Evolutionary conservation across 2,113 vertebrate species (phyloP).

Genomic region (Erythrocebus patas): DNA sequence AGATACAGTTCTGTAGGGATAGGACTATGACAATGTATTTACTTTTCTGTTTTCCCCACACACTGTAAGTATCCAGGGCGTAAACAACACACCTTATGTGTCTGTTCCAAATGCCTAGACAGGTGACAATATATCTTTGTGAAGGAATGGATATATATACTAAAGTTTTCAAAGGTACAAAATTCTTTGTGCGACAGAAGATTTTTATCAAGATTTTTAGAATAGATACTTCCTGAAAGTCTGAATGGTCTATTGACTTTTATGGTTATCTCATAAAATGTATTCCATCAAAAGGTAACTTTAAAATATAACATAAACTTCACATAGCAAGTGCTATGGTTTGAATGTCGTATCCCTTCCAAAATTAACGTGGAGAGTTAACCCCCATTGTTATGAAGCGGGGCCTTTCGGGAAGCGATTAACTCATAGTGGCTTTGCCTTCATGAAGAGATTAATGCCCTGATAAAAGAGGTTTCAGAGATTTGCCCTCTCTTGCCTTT

Average conservation of each 20-base stretch:
- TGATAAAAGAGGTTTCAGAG: not conserved
- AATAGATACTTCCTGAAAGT: not conserved
- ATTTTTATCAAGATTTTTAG: constrained; percentile 18
- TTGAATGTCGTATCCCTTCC: not conserved
- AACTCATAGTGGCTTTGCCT: not conserved
- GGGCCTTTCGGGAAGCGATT: not conserved
- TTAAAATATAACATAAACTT: not conserved
- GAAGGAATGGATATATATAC: not conserved
- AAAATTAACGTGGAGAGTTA: not conserved
- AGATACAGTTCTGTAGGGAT: not conserved
- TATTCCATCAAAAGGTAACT: not conserved
- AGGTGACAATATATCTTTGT: not conserved
- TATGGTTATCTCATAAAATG: not conserved
- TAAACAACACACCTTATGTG: not conserved
- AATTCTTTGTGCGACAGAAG: not conserved
- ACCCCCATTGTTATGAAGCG: not conserved
- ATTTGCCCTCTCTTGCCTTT: not conserved
- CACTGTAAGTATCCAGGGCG: not conserved
- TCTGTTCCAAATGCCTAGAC: not conserved
- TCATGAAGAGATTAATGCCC: not conserved
- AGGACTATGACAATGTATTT: not conserved
- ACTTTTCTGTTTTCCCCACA: not conserved
- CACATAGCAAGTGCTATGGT: not conserved
- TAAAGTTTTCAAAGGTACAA: not conserved
- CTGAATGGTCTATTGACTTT: not conserved